Evolutionary conservation across 2,797 vertebrate genomes (phyloP), one percentile per base, ranked within the genome.

Genomic region (Pangasius macronema): DNA sequence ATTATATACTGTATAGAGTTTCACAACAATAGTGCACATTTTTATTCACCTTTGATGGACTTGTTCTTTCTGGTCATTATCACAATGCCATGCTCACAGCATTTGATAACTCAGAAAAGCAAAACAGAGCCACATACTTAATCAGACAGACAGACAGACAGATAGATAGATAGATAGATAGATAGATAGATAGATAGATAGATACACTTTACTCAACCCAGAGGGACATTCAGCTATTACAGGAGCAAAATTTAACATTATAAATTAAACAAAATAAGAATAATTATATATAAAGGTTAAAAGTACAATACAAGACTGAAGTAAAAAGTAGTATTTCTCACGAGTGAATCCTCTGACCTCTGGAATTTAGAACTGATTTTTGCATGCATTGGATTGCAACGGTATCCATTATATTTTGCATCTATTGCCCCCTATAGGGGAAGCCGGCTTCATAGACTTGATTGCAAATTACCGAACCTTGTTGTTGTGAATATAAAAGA

Each of bases 391-490:
- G 0, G 24, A 6, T 20, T 80, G 65, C 46, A 61, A 24, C 59
- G 5, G 6, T 80, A 53, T 82, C 30, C 0, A 53, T 67, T 73
- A 65, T 51, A 85, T 76, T 88, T 86, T 83, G n/a, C 84, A 36
- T 83, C 13, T 88, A 83, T 33, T 75, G 87, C 79, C 84, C 67
- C 36, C 84, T 88, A 33, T 51, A 85, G 83, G 67, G 6, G 18
- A 88, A 9, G 14, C 3, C 20, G 24, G 18, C 49, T 70, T 67
- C 10, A 57, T 68, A 87, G 36, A 79, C 27, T 36, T 55, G 9
- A 24, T 76, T 3, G 46, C 6, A 79, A 39, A 67, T 67, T 0
- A 83, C 3, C 51, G 11, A 36, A 57, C 22, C 24, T 61, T 63
- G 10, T 61, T 36, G 10, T 61, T 36, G 80, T 49, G 8, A 82